phyloP scores from a whole-genome alignment of 2,113 vertebrate genomes.

The Genyomyrus donnyi region DNA sequence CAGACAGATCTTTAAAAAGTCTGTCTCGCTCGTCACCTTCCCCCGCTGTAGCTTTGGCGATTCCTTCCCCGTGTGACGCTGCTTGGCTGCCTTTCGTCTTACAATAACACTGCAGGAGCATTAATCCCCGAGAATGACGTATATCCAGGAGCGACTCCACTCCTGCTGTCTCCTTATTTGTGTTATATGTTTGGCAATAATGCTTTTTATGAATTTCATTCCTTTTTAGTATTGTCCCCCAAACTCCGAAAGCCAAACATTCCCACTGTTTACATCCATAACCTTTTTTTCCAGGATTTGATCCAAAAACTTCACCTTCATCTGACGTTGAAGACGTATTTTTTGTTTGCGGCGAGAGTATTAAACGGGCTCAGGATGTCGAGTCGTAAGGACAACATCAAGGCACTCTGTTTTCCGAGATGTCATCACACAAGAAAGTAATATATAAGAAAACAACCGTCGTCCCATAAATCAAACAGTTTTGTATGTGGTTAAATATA shows the following conservation, averaged over 20 bases:
- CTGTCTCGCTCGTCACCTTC: neutral
- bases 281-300: conserved; percentile 42
- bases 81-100: neutral
- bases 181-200: conserved; percentile 32
- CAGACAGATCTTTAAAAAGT: neutral
- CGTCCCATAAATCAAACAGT: conserved; percentile 23
- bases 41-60: neutral
- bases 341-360: conserved; percentile 34
- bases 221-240: conserved; percentile 34
- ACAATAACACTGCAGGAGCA: neutral
- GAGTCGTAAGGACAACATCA: conserved; percentile 35
- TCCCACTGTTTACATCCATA: conserved; percentile 40
- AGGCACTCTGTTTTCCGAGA: conserved; percentile 31
- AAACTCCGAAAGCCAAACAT: conserved; percentile 35
- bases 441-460: conserved; percentile 28
- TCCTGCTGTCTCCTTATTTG: neutral
- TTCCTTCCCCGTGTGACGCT: neutral
- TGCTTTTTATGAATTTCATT: conserved; percentile 37
- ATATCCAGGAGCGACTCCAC: neutral
- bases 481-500: conserved; percentile 16
- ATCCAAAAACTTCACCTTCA: conserved; percentile 35
- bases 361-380: conserved; percentile 37
- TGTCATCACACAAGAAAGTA: conserved; percentile 22
- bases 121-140: neutral
- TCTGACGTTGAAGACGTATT: conserved; percentile 29